Evolutionary conservation across 2,888 invertebrate species (phyloP), one percentile per base, ranked within the genome.

Genomic region (Scaptomyza cyrtandrae): DNA sequence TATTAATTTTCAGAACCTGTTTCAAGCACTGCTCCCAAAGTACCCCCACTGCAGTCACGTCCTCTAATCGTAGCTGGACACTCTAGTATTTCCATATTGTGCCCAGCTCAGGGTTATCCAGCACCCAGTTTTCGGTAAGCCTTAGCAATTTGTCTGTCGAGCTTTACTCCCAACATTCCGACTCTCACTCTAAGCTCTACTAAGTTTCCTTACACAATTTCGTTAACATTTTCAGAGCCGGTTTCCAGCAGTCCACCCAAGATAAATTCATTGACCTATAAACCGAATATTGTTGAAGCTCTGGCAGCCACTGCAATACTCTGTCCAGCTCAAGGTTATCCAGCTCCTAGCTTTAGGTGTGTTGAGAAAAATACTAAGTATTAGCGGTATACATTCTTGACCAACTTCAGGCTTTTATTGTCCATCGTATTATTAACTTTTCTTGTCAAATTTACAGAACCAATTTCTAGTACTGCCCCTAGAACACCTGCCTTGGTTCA

Each of bases 91-190:
- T 95, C 95, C 13, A 92, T 96, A 75, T 92, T 95, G 86, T 96
- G 96, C 91, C 96, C 95, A 65, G 95, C 96, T 43, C 96, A 96
- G 92, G 95, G 95, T 29, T 96, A 94, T 93, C 96, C 96, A 62
- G 94, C 95, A 81, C 96, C 96, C 85, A 92, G 93, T 85, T 95
- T 95, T 94, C 95, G 95, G 95, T 96, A 85, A 80, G 80, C 57
- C n/a, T 9, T 24, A 24, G 33, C 16, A 19, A 19, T 2, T 19
- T 19, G 19, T 19, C 19, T 19, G 19, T 19, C 19, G 27, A 14
- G 13, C 7, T 33, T 14, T 1, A 7, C 1, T 6, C 27, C 49
- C 53, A 64, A 77, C 75, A 71, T 74, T 61, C 35, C 3, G 62
- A 62, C 61, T 11, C 10, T 7, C 19, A 29, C 27, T 4, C 13